phyloP scores from a whole-genome alignment of 2,888 invertebrate genomes.

The Epirrhoe alternata region DNA sequence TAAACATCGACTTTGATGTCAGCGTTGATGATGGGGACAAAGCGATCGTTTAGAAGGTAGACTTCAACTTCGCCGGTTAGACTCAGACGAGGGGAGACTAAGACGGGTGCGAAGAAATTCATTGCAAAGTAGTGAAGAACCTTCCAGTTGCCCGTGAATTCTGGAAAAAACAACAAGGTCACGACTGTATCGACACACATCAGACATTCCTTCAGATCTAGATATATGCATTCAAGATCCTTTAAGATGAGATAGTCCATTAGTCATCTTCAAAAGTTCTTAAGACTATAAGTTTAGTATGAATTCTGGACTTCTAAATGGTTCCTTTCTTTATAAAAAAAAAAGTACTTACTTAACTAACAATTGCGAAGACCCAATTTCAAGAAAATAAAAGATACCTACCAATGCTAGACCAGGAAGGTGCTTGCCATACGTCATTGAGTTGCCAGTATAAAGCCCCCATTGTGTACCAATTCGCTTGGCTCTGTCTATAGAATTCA shows the following conservation, averaged over 20 bases:
- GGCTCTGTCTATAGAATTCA: slow-evolving; percentile 90
- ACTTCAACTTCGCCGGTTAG: slow-evolving; percentile 82
- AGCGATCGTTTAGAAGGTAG: slow-evolving; percentile 87
- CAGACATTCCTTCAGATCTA: too few species aligned
- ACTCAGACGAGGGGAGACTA: slow-evolving; percentile 86
- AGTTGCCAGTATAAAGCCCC: slow-evolving; percentile 99
- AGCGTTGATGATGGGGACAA: slow-evolving; percentile 72
- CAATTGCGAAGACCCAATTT: too few species aligned
- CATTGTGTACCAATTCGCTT: slow-evolving; percentile 90
- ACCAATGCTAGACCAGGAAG: slow-evolving; percentile 97
- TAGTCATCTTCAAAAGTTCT: too few species aligned
- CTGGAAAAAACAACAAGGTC: slow-evolving; percentile 68
- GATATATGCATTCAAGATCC: too few species aligned
- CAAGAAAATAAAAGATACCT: too few species aligned
- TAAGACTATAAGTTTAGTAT: too few species aligned
- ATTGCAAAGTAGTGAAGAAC: slow-evolving; percentile 95
- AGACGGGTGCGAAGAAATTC: slow-evolving; percentile 92
- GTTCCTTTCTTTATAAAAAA: too few species aligned
- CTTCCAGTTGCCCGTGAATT: slow-evolving; percentile 91
- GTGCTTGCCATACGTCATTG: slow-evolving; percentile 99
- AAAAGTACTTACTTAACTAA: too few species aligned
- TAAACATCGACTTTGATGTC: slow-evolving; percentile 84
- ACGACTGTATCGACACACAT: background rate
- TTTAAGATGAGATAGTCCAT: too few species aligned
- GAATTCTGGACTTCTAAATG: too few species aligned